Evolutionary conservation across 2,888 invertebrate genomes (phyloP), one percentile per base, ranked within the genome.

Genomic region (Torymus tubicola): DNA sequence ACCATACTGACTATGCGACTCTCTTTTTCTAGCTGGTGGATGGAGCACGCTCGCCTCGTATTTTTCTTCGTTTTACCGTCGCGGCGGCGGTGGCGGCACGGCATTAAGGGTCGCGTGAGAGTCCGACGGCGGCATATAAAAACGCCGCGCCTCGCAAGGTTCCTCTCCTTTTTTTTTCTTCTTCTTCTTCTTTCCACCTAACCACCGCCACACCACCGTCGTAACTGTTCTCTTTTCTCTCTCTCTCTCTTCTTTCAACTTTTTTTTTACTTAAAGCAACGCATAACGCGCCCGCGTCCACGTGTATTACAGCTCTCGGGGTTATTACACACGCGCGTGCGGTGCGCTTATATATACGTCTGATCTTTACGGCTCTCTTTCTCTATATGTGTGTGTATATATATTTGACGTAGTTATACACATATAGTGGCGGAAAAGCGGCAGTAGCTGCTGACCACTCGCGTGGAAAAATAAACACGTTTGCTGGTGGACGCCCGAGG

Each of bases 1-100:
- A 21, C 21, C 72, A 8, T 21, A 11, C 58, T 14, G 24, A 14
- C 18, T 16, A 74, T n/a, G 68, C 18, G 68, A 14, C 57, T 31
- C 42, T 42, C 42, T 42, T 1, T 42, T 42, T 42, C 42, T 42
- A 42, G 16, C 16, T 50, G 57, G 21, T 53, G 31, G 55, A 76
- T 68, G 52, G 53, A 63, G 70, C 76, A 79, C 73, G 76, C 75
- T 72, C 69, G 14, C 50, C 61, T 79, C 76, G 68, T 78, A 82
- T 82, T 83, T 83, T 77, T 74, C 74, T 79, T 78, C 61, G 74
- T 73, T 79, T 81, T 77, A 73, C 50, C 75, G n/a, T 13, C 55
- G n/a, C 55, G 2, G 60, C 69, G 24, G 12, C 58, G 71, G n/a
- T 55, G 2, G 60, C 69, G 24, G 12, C 65, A 67, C 65, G 71